Evolutionary conservation across 2,888 invertebrate genomes (phyloP).

Genomic region (Antheraea yamamai): DNA sequence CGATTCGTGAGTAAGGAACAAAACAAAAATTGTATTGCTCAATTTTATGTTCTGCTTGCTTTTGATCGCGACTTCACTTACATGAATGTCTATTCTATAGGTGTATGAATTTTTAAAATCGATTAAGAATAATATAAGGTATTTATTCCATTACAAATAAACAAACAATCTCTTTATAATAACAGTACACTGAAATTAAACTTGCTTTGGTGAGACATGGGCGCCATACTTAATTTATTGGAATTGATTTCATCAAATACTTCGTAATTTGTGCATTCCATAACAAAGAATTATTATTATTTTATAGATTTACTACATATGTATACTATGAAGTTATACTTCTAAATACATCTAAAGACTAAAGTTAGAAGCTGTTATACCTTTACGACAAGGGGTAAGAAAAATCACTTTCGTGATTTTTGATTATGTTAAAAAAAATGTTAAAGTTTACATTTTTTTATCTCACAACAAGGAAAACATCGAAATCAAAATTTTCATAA

Average conservation of each 20-base stretch:
- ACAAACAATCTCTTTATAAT: no score
- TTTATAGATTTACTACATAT: not conserved
- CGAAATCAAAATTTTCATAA: constrained; percentile 51
- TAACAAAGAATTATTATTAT: not conserved
- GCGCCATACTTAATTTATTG: no score
- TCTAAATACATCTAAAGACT: constrained; percentile 1
- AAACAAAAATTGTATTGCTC: not conserved
- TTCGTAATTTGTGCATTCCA: constrained; percentile 6
- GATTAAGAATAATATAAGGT: no score
- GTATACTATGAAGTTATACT: constrained; percentile 6
- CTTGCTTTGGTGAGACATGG: no score
- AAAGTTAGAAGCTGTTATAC: not conserved
- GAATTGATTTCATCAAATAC: not conserved
- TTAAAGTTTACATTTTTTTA: constrained; percentile 27
- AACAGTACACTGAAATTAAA: no score
- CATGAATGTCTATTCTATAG: no score
- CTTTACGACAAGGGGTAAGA: not conserved
- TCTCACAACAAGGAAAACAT: constrained; percentile 54
- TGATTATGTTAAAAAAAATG: not conserved
- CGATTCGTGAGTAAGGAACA: not conserved
- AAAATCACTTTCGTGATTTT: not conserved
- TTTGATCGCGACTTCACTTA: no score
- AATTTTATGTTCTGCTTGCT: not conserved
- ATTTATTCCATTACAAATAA: no score
- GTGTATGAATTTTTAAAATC: no score